Percentiles rank a stretch among this genome's conserved stretches.
Conservation (phyloP, 2,113 vertebrate species). For the Periophthalmodon schlosseri region DNA sequence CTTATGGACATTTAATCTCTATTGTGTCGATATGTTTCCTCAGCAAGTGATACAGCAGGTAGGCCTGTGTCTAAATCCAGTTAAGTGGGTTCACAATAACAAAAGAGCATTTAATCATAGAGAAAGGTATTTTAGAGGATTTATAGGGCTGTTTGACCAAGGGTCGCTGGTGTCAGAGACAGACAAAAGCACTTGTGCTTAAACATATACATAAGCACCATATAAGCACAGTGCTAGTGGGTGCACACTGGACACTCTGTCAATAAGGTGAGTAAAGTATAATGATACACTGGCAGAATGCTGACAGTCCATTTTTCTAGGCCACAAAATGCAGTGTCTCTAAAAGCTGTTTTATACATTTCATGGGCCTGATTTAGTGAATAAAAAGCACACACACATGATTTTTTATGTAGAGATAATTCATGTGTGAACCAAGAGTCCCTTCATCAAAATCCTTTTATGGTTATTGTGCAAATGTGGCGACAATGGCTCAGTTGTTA, state of each 20-base stretch:
- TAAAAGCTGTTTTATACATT: background rate
- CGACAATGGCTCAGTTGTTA: too few species aligned
- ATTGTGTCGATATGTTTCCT: conserved; percentile 37
- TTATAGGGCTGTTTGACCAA: conserved; percentile 39
- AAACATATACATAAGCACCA: conserved; percentile 26
- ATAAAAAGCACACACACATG: background rate
- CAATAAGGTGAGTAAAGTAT: background rate
- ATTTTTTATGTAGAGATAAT: background rate
- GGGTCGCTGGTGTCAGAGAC: conserved; percentile 30
- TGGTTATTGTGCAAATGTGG: background rate
- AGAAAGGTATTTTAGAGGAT: conserved; percentile 60
- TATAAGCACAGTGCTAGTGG: conserved; percentile 14
- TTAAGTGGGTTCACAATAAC: conserved; percentile 43
- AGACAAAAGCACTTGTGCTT: conserved; percentile 34
- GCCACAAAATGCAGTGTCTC: conserved; percentile 5
- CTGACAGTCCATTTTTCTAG: background rate
- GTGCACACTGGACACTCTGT: conserved; percentile 11
- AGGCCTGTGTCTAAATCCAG: conserved; percentile 49
- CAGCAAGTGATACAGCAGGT: conserved; percentile 16
- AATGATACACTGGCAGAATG: background rate
- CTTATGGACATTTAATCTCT: conserved; percentile 30
- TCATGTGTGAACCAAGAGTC: background rate
- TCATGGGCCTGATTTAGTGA: background rate
- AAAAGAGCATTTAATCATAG: conserved; percentile 57
- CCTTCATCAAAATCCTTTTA: background rate